Conservation (phyloP, 2,888 invertebrate species). For the Caenorhabditis wallacei region DNA sequence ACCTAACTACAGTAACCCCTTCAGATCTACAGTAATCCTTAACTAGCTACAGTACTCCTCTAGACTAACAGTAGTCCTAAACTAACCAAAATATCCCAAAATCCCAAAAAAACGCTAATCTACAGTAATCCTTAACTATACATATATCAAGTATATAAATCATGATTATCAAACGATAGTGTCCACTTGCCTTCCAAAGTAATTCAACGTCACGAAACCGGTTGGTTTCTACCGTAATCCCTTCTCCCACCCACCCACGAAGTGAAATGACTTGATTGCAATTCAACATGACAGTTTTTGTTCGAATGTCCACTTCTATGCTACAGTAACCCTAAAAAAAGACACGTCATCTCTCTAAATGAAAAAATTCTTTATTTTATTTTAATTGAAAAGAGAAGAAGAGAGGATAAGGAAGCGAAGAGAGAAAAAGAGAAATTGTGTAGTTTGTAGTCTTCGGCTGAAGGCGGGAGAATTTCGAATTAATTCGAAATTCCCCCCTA, state of each 20-base stretch:
- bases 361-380: not conserved
- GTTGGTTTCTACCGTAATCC: no score
- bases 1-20: not conserved
- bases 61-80: not conserved
- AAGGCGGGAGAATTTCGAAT: no score
- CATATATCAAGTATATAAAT: not conserved
- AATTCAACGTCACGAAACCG: no score
- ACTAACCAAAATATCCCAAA: not conserved
- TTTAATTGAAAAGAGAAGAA: not conserved
- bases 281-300: constrained; percentile 58
- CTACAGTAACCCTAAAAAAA: constrained; percentile 5
- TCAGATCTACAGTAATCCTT: constrained; percentile 7
- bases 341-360: constrained; percentile 8
- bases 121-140: not conserved
- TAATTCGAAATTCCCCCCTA: no score
- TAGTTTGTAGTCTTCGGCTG: not conserved
- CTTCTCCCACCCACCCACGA: no score
- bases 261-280: constrained; percentile 19
- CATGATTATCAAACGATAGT: no score
- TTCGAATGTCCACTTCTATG: not conserved
- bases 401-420: not conserved
- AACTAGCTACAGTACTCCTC: not conserved
- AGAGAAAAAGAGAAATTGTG: not conserved
- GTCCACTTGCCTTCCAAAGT: no score
- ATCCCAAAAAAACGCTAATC: not conserved